Evolutionary conservation across 2,888 invertebrate genomes (phyloP).

Genomic region (Callyntrura guangdongensis): DNA sequence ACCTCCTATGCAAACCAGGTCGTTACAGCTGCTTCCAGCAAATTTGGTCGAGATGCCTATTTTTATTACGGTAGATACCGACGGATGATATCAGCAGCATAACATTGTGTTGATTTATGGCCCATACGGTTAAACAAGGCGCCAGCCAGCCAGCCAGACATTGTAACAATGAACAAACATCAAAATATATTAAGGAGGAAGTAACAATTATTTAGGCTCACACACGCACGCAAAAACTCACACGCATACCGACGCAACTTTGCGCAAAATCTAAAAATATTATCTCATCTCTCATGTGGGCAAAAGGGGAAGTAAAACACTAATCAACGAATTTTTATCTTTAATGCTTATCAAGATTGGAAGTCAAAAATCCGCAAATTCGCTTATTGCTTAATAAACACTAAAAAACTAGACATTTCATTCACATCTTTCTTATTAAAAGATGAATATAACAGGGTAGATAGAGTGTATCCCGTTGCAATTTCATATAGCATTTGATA

Average conservation of each 20-base stretch:
- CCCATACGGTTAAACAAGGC: not conserved
- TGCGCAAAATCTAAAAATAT: not conserved
- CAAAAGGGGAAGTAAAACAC: slow-evolving; percentile 49
- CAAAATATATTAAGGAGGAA: slow-evolving; percentile 55
- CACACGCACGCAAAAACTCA: slow-evolving; percentile 10
- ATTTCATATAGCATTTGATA: slow-evolving; percentile 18
- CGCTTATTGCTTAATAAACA: slow-evolving; percentile 49
- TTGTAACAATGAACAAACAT: too few relatives aligned
- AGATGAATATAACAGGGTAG: slow-evolving; percentile 34
- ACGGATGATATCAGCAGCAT: not conserved
- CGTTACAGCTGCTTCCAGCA: slow-evolving; percentile 98
- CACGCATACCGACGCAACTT: slow-evolving; percentile 18
- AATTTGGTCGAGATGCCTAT: slow-evolving; percentile 96
- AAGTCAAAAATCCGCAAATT: slow-evolving; percentile 56
- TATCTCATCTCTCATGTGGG: slow-evolving; percentile 32
- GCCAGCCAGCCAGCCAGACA: not conserved
- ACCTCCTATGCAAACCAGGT: slow-evolving; percentile 95
- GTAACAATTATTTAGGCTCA: slow-evolving; percentile 35
- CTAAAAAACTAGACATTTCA: slow-evolving; percentile 20
- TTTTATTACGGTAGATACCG: not conserved
- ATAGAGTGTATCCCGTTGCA: slow-evolving; percentile 60
- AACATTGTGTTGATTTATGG: not conserved
- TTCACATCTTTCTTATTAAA: slow-evolving; percentile 30
- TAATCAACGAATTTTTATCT: slow-evolving; percentile 71
- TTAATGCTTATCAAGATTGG: slow-evolving; percentile 54